Conservation (phyloP, 1,140 invertebrate genomes). For the Scaptodrosophila lebanonensis region DNA sequence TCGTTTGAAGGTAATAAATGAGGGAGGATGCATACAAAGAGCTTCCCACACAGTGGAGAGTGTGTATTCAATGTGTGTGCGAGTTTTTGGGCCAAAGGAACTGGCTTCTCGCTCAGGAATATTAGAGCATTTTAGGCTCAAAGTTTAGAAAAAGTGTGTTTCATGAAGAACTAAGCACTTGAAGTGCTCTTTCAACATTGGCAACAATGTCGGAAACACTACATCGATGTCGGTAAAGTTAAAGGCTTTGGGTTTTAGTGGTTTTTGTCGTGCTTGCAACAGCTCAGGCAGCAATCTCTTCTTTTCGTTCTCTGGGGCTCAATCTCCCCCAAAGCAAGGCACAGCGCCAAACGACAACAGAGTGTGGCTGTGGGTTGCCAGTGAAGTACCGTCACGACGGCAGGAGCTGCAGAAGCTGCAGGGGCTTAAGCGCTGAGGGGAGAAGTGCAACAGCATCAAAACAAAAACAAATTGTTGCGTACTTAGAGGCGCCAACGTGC, state of each 20-base stretch:
- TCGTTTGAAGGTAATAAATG: conserved; percentile 1
- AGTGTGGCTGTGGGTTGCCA: too few relatives aligned
- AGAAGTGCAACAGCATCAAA: conserved; percentile 13
- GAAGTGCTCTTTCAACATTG: conserved; percentile 43
- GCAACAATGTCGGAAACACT: conserved; percentile 27
- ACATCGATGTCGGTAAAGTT: conserved; percentile 19
- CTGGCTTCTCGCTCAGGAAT: too few relatives aligned
- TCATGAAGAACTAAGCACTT: conserved; percentile 37
- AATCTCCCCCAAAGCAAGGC: too few relatives aligned
- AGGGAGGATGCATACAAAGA: neutral
- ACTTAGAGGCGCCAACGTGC: conserved; percentile 41
- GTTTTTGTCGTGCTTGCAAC: conserved; percentile 26
- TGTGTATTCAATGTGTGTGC: too few relatives aligned
- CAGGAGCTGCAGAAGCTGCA: too few relatives aligned
- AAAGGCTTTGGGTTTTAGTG: conserved; percentile 46
- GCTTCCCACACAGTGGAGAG: too few relatives aligned
- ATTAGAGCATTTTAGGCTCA: too few relatives aligned
- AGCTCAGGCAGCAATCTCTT: neutral
- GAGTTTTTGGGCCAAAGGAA: too few relatives aligned
- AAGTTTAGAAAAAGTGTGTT: too few relatives aligned
- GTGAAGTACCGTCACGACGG: too few relatives aligned
- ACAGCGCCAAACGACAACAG: too few relatives aligned
- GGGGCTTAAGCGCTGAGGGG: conserved; percentile 1
- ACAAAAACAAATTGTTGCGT: conserved; percentile 52
- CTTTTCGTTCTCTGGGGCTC: too few relatives aligned